These are phyloP conservation scores for Cactoblastis cactorum DNA, from an alignment of 2,888 invertebrate genomes.

Conservation along the genomic window DNA sequence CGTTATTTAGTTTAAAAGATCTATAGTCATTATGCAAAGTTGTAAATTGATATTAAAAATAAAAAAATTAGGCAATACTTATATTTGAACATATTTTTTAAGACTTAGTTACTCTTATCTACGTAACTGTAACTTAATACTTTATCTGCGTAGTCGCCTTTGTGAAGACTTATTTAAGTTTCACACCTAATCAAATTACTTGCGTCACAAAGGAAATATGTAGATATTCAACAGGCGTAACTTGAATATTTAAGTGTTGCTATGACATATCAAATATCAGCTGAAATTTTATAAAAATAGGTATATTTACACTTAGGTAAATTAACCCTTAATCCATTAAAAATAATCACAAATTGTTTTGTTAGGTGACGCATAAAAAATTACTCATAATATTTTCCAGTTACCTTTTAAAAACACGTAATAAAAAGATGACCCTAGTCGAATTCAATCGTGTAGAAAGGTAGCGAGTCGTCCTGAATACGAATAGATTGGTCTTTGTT, in stretches of 20 bases:
- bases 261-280: background rate
- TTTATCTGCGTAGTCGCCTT: background rate
- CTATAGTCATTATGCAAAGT: too few species aligned
- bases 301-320: background rate
- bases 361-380: background rate
- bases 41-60: too few species aligned
- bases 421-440: constrained; percentile 5
- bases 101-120: too few species aligned
- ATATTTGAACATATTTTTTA: too few species aligned
- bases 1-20: too few species aligned
- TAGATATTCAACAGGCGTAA: background rate
- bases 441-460: constrained; percentile 26
- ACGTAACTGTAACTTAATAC: too few species aligned
- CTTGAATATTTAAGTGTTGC: background rate
- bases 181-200: constrained; percentile 7
- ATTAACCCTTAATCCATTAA: background rate
- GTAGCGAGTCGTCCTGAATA: constrained; percentile 44
- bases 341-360: background rate
- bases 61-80: too few species aligned
- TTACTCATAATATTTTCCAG: background rate
- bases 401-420: background rate
- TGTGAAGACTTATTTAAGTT: constrained; percentile 5
- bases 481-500: constrained; percentile 56
- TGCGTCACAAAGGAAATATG: background rate
- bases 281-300: background rate